A percentile compares a stretch with the other conserved stretches of the same genome.
Conservation (phyloP, 2,888 invertebrate genomes). For the Chrysolina haemoptera region DNA sequence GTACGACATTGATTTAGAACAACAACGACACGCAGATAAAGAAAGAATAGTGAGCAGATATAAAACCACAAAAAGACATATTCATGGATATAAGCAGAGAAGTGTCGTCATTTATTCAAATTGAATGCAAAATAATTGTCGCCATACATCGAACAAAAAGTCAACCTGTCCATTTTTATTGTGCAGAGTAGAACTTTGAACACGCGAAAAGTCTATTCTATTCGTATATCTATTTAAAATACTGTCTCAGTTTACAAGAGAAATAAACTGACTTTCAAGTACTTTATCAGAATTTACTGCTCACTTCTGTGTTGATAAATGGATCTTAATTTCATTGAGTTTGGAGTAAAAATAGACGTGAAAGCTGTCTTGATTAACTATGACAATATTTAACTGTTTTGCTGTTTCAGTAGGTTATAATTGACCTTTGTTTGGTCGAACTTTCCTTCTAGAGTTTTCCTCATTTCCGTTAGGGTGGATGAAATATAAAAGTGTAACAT, state of each 20-base stretch:
- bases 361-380: background rate
- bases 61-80: background rate
- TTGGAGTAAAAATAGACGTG: background rate
- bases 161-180: background rate
- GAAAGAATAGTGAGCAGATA: background rate
- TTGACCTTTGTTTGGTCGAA: too few species aligned
- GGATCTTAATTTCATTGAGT: slow-evolving; percentile 1
- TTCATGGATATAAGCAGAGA: background rate
- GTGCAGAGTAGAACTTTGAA: background rate
- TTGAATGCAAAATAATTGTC: background rate
- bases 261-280: background rate
- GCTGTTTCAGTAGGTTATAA: too few species aligned
- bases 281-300: slow-evolving; percentile 1
- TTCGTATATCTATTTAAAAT: slow-evolving; percentile 17
- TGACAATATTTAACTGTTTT: background rate
- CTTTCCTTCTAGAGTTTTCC: too few species aligned
- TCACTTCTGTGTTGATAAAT: slow-evolving; percentile 13
- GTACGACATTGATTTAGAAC: background rate
- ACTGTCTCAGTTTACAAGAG: slow-evolving; percentile 2
- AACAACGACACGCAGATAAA: background rate
- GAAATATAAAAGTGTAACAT: too few species aligned
- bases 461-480: too few species aligned
- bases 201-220: slow-evolving; percentile 13
- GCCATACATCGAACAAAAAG: background rate
- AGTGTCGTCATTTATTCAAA: slow-evolving; percentile 9